Base-by-base conservation (phyloP, 2,888 invertebrate species). In the Oxystoma pomonae region DNA sequence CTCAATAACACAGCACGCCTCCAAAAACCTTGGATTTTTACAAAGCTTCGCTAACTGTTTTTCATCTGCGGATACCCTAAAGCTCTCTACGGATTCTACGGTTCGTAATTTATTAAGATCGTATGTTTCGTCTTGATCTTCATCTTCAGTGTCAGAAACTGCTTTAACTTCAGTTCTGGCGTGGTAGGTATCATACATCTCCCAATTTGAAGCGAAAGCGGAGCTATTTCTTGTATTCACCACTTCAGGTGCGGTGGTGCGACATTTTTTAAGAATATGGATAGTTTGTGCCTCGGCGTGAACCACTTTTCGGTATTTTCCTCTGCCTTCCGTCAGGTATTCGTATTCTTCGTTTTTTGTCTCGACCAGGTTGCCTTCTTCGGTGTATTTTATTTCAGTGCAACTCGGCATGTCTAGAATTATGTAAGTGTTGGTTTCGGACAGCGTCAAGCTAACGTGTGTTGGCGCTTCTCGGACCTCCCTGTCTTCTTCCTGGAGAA, bases 141-240 rank as follows among this genome's bases (percentile, higher is more conserved):
- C 78, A 7, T 76, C 73, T 64, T 1, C 52, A 20, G 2, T n/a
- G 16, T 78, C 80, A 17, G 20, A 16, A 18, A 16, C 16, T 50
- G 58, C n/a, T 2, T 1, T 12, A 1, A 49, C 50, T 1, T 75
- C 76, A 69, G 74, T 68, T 65, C 73, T 72, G n/a, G 81, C 81
- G 22, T 85, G 71, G 57, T 86, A 90, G 0, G 88, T 89, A 73
- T 92, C 92, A 71, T 86, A 86, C 87, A 92, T 90, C 70, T 91
- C 90, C 85, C 90, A 92, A 73, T 87, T 83, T 0, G 90, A 90
- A 0, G 90, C 91, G 74, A 88, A 90, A 0, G 87, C 83, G 1
- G 82, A 82, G 1, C 58, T 65, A 16, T 83, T 85, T 61, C 81
- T 78, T 0, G 83, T 82, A 62, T 66, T 69, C 9, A 65, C 53